Base-by-base conservation (phyloP, 2,797 vertebrate genomes). In the Cynodonichthys magdalenae region DNA sequence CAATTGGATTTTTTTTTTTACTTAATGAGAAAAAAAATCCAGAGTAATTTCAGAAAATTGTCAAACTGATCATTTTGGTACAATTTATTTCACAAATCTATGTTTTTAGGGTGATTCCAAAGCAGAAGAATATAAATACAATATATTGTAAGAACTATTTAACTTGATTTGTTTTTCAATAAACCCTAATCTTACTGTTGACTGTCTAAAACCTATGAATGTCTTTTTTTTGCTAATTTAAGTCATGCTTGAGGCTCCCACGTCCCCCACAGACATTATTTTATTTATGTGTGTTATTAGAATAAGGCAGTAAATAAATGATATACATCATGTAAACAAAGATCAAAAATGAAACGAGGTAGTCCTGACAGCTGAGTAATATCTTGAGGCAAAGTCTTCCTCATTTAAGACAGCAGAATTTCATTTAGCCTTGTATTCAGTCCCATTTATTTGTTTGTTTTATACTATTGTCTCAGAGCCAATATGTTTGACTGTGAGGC, bases 401-500 rank as follows among this genome's bases (percentile, higher is more conserved):
- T 90, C 86, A 82, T 91, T 91, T 92, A 88, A 86, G 83, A 68
- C 68, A 51, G 81, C 73, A 51, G 82, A 88, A 83, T 90, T 89
- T 85, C 79, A 90, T 92, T 89, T 90, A 85, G 86, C 87, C 83
- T 85, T 81, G 84, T 81, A 87, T 80, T 78, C 77, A 49, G 65
- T 63, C 74, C 81, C 88, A 85, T 90, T 90, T 91, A 84, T 91
- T 92, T 89, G 87, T 92, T 90, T 89, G 89, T 90, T 91, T 90
- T 82, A 86, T 83, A 67, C 81, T 79, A 82, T 87, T 90, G 89
- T 91, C 85, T 92, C 66, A 5, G 66, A 90, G 91, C 91, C 91
- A 89, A 90, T 82, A 81, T 77, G 82, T 92, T 90, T 91, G 86
- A 90, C 91, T 90, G 88, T 87, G 87, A 91, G 91, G 91, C 91